Percentiles rank a stretch among this genome's conserved stretches.
phyloP scores from a whole-genome alignment of 2,113 vertebrate species.

The Pseudorectes ferrugineus region DNA sequence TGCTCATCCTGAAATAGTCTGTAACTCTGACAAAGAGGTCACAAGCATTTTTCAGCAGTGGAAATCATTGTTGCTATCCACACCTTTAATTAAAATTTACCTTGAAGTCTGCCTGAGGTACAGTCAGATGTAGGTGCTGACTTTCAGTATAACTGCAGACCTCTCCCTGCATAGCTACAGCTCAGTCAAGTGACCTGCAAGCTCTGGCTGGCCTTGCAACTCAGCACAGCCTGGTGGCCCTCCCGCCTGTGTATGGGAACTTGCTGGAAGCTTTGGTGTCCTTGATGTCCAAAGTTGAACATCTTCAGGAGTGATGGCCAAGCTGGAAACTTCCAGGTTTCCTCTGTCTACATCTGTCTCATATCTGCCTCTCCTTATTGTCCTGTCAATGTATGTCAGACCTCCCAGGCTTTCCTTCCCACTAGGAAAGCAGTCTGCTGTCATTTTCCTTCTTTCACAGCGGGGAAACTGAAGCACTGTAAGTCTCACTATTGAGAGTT shows the following conservation, averaged over 20 bases:
- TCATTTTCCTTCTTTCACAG: background rate
- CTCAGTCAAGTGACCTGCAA: background rate
- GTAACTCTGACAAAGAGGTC: background rate
- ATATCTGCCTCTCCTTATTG: background rate
- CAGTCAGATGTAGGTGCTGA: background rate
- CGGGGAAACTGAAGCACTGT: background rate
- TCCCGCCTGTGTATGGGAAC: background rate
- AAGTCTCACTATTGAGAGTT: background rate
- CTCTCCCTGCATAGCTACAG: background rate
- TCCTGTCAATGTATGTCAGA: background rate
- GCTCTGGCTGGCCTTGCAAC: background rate
- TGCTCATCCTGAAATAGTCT: background rate
- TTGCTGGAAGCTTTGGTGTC: background rate
- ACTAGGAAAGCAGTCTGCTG: background rate
- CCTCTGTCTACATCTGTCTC: background rate
- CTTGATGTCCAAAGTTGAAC: background rate
- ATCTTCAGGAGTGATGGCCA: background rate
- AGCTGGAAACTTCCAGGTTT: background rate
- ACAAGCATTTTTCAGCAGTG: background rate
- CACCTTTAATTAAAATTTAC: slow-evolving; percentile 21
- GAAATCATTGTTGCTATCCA: background rate
- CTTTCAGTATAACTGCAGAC: background rate
- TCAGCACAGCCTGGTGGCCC: background rate
- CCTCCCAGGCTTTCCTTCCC: background rate
- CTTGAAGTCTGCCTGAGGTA: background rate